Base-by-base conservation (phyloP, 2,888 invertebrate genomes). In the Plagodis pulveraria region DNA sequence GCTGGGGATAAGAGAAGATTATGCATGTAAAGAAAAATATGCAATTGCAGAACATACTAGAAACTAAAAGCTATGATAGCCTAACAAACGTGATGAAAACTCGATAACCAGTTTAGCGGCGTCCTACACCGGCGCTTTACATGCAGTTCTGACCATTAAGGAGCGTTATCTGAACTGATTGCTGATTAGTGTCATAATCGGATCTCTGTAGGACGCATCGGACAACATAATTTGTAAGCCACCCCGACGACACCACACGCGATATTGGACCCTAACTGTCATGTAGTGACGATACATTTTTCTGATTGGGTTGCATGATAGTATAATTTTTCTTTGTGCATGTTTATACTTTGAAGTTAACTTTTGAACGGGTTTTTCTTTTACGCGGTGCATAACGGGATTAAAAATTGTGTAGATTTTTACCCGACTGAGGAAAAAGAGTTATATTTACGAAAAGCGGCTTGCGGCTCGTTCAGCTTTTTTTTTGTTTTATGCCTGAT, bases 171-270 rank as follows among this genome's bases (percentile, higher is more conserved):
- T 34, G 34, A 11, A 38, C 55, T 55, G 55, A 55, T 55, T 49
- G 55, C 43, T 38, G 49, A 55, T 55, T 55, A 55, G 42, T 40
- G 36, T 35, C 46, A 10, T 54, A 54, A 54, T 54, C 47, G 47
- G 54, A 54, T 48, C 40, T 46, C 41, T 7, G 35, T 11, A 9
- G 34, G 41, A 41, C 10, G 34, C 8, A 11, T 11, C 9, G 22
- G 44, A 12, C 9, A 34, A 38, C 43, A 45, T 32, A 45, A 36
- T 46, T 34, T 46, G 41, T 40, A 40, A 49, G 33, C 46, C 22
- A 7, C 10, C 10, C 40, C 6, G 10, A n/a, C 38, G 10, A 36
- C 6, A 7, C 8, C 5, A 4, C 32, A 9, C 7, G 5, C 44
- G 44, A 44, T 32, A 32, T 32, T 32, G 6, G 11, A 44, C 32